These are phyloP conservation scores for Sparus aurata DNA, from an alignment of 2,797 vertebrate genomes.

Conservation along the genomic window DNA sequence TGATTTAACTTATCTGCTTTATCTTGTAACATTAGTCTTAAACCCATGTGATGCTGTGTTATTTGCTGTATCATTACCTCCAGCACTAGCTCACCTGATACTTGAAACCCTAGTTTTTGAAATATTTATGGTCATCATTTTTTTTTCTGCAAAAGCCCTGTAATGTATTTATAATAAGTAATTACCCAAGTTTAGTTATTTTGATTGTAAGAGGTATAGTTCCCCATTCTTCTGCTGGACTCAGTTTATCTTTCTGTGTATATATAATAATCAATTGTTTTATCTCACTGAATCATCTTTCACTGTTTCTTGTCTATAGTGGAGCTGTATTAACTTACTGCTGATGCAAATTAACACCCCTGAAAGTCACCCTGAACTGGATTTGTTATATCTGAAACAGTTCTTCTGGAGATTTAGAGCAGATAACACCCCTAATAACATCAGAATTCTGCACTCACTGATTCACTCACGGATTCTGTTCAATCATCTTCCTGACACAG, in stretches of 20 bases:
- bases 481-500: not conserved
- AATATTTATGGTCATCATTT: too few relatives aligned
- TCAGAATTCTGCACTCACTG: not conserved
- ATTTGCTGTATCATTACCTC: not conserved
- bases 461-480: not conserved
- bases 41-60: not conserved
- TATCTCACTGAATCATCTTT: not conserved
- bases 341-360: too few relatives aligned
- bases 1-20: not conserved
- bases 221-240: too few relatives aligned
- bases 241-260: too few relatives aligned
- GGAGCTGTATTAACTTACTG: not conserved
- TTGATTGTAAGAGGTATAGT: too few relatives aligned
- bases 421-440: too few relatives aligned
- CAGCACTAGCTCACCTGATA: not conserved
- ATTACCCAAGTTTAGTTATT: not conserved
- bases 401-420: too few relatives aligned
- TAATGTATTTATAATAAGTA: not conserved
- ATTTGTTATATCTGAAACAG: too few relatives aligned
- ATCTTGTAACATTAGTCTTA: not conserved
- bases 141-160: too few relatives aligned
- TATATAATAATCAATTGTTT: too few relatives aligned
- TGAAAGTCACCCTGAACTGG: not conserved
- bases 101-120: too few relatives aligned
- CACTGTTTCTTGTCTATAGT: not conserved